phyloP scores from a whole-genome alignment of 1,140 invertebrate species.

The Neodiprion lecontei region DNA sequence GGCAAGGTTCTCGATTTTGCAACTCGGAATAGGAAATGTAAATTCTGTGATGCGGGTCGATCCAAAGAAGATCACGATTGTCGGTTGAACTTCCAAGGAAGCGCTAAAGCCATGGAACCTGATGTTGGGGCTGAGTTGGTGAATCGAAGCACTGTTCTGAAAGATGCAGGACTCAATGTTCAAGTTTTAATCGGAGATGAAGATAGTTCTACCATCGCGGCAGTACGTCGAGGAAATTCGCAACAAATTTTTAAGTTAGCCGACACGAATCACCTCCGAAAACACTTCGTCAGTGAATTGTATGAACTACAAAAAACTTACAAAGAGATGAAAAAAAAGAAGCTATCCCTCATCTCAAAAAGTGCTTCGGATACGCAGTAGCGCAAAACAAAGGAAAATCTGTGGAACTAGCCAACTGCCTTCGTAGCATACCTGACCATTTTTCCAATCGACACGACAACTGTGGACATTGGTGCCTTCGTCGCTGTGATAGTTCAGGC shows the following conservation, averaged over 20 bases:
- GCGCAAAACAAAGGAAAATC: constrained; percentile 22
- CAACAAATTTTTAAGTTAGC: constrained; percentile 21
- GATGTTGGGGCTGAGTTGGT: constrained; percentile 19
- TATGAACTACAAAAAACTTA: constrained; percentile 17
- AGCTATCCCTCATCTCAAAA: constrained; percentile 25
- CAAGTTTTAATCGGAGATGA: constrained; percentile 21
- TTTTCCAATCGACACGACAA: constrained; percentile 22
- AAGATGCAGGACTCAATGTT: constrained; percentile 12
- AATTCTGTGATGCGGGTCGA: constrained; percentile 9
- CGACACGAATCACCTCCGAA: constrained; percentile 25
- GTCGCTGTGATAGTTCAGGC: too few species aligned
- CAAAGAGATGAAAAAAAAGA: background rate
- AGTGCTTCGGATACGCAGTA: constrained; percentile 26
- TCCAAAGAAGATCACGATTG: constrained; percentile 20
- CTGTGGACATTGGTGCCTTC: constrained; percentile 21
- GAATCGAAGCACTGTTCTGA: constrained; percentile 22
- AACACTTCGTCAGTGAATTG: constrained; percentile 19
- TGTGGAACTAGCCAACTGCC: background rate
- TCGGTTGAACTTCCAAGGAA: constrained; percentile 23
- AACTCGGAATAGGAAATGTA: background rate
- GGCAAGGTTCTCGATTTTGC: constrained; percentile 21
- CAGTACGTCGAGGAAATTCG: constrained; percentile 1
- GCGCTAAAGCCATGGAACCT: constrained; percentile 25
- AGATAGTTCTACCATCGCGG: constrained; percentile 19
- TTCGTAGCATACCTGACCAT: constrained; percentile 20